Evolutionary conservation across 2,888 invertebrate genomes (phyloP), one percentile per base, ranked within the genome.

Genomic region (Tinea semifulvella): DNA sequence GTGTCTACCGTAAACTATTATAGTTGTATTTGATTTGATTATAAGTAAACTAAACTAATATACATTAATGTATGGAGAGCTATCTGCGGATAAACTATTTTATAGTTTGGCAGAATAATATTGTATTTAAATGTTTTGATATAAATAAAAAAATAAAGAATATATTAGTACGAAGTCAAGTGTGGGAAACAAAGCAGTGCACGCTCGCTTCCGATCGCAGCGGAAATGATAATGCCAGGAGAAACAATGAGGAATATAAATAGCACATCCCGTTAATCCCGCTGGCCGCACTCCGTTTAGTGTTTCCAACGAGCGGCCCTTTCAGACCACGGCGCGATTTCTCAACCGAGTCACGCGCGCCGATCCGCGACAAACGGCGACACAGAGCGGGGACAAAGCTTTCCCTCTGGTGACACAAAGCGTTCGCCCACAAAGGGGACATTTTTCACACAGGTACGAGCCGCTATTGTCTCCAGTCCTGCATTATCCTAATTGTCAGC

Each of bases 271-370:
- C 36, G 36, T 16, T 18, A 18, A 36, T 16, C 18, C 36, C 31
- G 31, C 31, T 54, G 55, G 58, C 26, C 42, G 22, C 22, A 26
- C 22, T 22, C 25, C 22, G 42, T 42, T 42, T 42, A 42, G 22
- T 22, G n/a, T 42, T 22, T 17, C 20, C n/a, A 22, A 22, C 16
- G 36, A 18, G 18, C 18, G 36, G 17, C 17, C 36, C 18, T 31
- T 31, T 31, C n/a, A 36, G 18, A 18, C 18, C 36, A 36, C 36
- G 36, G 18, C 10, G 18, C 36, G 36, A 36, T 36, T 73, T 71
- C 61, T 68, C 65, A 71, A 53, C 52, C 58, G 49, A 60, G 68
- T 67, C 76, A 76, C 75, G 76, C 58, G 63, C 69, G 63, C 61
- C 67, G 70, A 69, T 65, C 68, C 63, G 64, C 65, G 65, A 62